Percentiles rank a stretch among this genome's conserved stretches.
Evolutionary conservation across 2,797 vertebrate genomes (phyloP).

Genomic region (Odontamblyopus rebecca): DNA sequence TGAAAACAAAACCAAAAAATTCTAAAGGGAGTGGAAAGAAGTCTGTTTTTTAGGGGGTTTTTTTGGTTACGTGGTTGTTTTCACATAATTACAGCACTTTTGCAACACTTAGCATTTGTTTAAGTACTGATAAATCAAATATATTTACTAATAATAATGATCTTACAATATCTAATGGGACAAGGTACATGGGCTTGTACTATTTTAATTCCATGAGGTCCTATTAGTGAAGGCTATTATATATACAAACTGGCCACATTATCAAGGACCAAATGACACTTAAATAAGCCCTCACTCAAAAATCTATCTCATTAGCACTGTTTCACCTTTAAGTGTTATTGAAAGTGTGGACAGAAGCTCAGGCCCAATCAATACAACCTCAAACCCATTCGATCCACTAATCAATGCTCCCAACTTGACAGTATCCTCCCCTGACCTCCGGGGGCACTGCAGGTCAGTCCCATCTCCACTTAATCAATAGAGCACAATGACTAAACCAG

Average conservation of each 20-base stretch:
- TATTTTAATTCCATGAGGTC: no score
- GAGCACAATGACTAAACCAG: slow-evolving; percentile 30
- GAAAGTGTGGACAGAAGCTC: slow-evolving; percentile 28
- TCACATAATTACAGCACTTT: no score
- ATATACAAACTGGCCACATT: not conserved
- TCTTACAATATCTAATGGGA: no score
- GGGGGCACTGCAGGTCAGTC: slow-evolving; percentile 49
- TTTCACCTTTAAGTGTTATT: slow-evolving; percentile 19
- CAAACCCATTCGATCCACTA: slow-evolving; percentile 39
- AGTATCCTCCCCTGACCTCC: slow-evolving; percentile 47
- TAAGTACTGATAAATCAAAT: no score
- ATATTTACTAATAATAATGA: no score
- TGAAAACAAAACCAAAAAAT: no score
- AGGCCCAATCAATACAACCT: slow-evolving; percentile 53
- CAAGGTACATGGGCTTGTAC: no score
- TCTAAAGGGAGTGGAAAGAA: no score
- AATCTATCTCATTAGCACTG: not conserved
- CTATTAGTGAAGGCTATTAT: not conserved
- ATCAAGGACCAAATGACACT: not conserved
- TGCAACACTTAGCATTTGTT: no score
- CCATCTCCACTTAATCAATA: slow-evolving; percentile 47
- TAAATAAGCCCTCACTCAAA: not conserved
- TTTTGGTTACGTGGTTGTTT: no score
- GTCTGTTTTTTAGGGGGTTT: no score
- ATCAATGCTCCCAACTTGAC: slow-evolving; percentile 59